Evolutionary conservation across 2,888 invertebrate species (phyloP).

Genomic region (Tineola bisselliella): DNA sequence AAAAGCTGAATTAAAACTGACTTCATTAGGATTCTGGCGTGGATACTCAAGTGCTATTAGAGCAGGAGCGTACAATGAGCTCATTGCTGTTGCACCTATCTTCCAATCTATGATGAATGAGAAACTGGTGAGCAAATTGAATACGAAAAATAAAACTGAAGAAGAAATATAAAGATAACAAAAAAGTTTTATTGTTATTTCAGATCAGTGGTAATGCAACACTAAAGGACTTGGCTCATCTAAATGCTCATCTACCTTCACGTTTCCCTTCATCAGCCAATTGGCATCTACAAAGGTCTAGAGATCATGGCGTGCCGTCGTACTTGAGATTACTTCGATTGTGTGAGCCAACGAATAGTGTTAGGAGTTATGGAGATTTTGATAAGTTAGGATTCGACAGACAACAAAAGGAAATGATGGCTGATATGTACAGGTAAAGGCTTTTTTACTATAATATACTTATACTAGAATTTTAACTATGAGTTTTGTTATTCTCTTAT

Average conservation of each 20-base stretch:
- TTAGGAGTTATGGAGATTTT: constrained; percentile 69
- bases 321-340: constrained; percentile 75
- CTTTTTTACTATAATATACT: not conserved
- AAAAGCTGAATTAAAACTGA: constrained; percentile 70
- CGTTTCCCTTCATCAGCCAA: constrained; percentile 60
- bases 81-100: constrained; percentile 78
- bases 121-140: constrained; percentile 61
- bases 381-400: constrained; percentile 63
- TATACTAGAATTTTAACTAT: too few species aligned
- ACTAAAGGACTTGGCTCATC: constrained; percentile 70
- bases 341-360: constrained; percentile 67
- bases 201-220: constrained; percentile 43
- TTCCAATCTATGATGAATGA: constrained; percentile 80
- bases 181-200: constrained; percentile 17
- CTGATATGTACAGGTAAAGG: constrained; percentile 73
- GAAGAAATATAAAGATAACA: too few species aligned
- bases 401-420: constrained; percentile 70
- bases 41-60: constrained; percentile 84
- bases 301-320: constrained; percentile 84
- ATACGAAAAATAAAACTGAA: not conserved
- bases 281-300: constrained; percentile 62
- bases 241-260: constrained; percentile 72
- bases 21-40: constrained; percentile 76
- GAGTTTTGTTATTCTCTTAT: not conserved
- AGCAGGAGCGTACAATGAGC: constrained; percentile 80